These are phyloP conservation scores for Bubo blakistoni DNA, from an alignment of 2,113 vertebrate genomes.

Conservation along the genomic window DNA sequence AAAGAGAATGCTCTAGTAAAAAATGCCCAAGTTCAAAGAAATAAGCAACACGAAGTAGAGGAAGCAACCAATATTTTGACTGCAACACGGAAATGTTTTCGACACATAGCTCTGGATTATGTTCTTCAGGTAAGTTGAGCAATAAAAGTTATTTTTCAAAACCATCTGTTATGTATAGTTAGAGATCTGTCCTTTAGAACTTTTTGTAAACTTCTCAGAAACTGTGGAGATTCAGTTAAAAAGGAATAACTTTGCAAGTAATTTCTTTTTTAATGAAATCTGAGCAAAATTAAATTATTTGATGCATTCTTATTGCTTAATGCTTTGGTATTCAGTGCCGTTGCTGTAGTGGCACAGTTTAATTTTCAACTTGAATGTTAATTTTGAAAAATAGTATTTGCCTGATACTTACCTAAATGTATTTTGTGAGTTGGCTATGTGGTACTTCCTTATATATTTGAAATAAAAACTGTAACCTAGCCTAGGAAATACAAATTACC, in stretches of 20 bases:
- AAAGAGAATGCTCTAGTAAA: conserved; percentile 93
- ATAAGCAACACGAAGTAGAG: conserved; percentile 95
- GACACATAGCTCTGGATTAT: conserved; percentile 95
- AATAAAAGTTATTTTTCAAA: background rate
- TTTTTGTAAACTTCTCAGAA: background rate
- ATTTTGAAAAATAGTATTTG: background rate
- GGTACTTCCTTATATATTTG: background rate
- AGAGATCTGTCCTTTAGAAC: background rate
- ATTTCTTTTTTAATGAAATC: background rate
- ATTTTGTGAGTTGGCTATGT: background rate
- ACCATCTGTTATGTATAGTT: background rate
- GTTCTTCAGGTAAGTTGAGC: conserved; percentile 86
- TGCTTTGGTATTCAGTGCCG: background rate
- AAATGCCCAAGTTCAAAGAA: conserved; percentile 93
- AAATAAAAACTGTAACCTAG: background rate
- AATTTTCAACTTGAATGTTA: background rate
- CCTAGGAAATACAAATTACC: background rate
- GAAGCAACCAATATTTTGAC: conserved; percentile 93
- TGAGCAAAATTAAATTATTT: background rate
- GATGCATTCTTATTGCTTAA: background rate
- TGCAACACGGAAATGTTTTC: conserved; percentile 94
- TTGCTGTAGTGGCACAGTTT: background rate
- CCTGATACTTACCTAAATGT: background rate
- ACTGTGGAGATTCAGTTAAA: background rate
- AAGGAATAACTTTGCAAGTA: background rate